Percentiles rank a stretch among this genome's conserved stretches.
phyloP scores from a whole-genome alignment of 2,797 vertebrate species.

The Sorex maritimensis region DNA sequence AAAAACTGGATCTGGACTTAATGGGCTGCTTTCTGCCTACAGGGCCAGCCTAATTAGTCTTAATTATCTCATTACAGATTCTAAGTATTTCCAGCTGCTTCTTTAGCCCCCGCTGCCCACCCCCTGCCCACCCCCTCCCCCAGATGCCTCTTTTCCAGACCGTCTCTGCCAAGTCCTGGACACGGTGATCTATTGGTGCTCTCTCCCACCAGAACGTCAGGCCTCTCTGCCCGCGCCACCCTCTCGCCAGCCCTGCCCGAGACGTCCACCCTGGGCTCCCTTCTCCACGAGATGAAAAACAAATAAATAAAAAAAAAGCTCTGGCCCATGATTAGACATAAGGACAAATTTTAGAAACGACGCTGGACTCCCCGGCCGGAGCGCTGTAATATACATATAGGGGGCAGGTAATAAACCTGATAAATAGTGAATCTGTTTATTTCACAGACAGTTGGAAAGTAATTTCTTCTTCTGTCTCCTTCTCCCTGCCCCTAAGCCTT shows the following conservation, averaged over 20 bases:
- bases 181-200: conserved; percentile 62
- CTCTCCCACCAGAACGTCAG: conserved; percentile 40
- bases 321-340: conserved; percentile 36
- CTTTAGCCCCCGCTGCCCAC: conserved; percentile 79
- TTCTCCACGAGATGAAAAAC: conserved; percentile 3
- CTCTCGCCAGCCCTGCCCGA: conserved; percentile 14
- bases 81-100: conserved; percentile 87
- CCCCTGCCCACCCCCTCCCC: background rate
- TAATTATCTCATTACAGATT: conserved; percentile 88
- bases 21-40: conserved; percentile 86
- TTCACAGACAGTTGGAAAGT: conserved; percentile 61
- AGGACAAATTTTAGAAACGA: conserved; percentile 58
- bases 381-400: background rate
- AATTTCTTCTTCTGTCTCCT: conserved; percentile 42
- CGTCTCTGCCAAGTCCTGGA: conserved; percentile 76
- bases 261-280: background rate
- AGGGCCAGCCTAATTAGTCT: conserved; percentile 87
- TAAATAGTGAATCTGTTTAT: conserved; percentile 19
- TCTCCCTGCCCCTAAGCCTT: conserved; percentile 26
- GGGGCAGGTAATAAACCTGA: conserved; percentile 53
- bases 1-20: conserved; percentile 84
- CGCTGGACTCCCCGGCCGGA: conserved; percentile 31
- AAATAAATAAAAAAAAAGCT: background rate
- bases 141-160: conserved; percentile 62
- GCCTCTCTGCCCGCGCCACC: conserved; percentile 54